phyloP scores from a whole-genome alignment of 2,113 vertebrate species.

The Hippolais icterina region DNA sequence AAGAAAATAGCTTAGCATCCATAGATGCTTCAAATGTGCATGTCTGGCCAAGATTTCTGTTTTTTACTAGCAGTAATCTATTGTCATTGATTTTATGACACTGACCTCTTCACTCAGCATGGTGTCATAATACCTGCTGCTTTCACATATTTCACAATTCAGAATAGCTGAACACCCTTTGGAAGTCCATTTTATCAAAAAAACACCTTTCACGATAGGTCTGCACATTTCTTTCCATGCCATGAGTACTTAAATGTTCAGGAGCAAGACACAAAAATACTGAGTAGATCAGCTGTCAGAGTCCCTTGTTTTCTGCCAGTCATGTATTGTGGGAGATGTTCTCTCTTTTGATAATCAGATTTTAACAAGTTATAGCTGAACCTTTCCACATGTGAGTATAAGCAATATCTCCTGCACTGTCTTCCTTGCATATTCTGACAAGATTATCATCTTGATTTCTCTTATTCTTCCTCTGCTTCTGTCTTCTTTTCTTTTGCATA shows the following conservation, averaged over 20 bases:
- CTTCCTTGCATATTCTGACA: background rate
- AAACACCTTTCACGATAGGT: background rate
- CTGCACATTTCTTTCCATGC: background rate
- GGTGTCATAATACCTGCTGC: background rate
- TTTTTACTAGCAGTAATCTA: background rate
- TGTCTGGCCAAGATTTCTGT: background rate
- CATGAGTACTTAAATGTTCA: background rate
- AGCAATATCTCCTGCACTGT: background rate
- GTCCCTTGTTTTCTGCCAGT: background rate
- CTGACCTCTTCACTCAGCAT: background rate
- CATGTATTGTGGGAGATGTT: background rate
- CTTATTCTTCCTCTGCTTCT: background rate
- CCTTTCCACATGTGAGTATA: fast-evolving
- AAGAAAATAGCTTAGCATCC: background rate
- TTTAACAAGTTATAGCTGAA: background rate
- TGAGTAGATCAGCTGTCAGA: background rate
- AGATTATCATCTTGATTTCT: background rate
- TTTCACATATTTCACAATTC: background rate
- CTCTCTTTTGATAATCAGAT: background rate
- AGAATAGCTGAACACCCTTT: background rate
- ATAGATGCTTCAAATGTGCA: background rate
- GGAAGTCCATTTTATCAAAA: background rate
- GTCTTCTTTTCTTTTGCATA: background rate
- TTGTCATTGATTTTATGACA: background rate
- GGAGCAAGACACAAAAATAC: background rate